Conservation (phyloP, 2,797 vertebrate species). For the Scyliorhinus canicula region DNA sequence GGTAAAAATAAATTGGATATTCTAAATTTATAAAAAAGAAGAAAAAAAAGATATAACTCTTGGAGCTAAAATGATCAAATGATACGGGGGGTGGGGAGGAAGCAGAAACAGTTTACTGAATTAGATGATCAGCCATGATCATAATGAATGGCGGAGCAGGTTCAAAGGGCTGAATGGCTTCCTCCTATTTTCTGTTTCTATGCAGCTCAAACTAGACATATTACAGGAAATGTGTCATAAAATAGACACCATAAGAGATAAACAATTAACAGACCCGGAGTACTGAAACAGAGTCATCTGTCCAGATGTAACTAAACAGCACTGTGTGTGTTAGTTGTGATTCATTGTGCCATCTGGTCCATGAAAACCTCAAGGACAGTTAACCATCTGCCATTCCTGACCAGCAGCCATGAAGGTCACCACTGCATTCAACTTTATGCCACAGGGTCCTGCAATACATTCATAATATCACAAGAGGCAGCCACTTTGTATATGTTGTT, state of each 20-base stretch:
- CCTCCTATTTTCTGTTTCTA: too few relatives aligned
- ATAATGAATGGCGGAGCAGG: too few relatives aligned
- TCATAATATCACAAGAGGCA: not conserved
- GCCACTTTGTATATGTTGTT: not conserved
- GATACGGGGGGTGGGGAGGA: too few relatives aligned
- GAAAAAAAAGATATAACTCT: too few relatives aligned
- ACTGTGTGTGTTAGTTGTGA: not conserved
- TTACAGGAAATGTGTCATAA: not conserved
- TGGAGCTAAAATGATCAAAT: too few relatives aligned
- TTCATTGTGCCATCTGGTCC: not conserved
- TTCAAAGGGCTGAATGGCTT: too few relatives aligned
- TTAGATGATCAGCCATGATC: too few relatives aligned
- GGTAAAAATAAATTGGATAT: too few relatives aligned
- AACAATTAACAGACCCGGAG: not conserved
- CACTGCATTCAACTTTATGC: not conserved
- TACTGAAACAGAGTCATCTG: not conserved
- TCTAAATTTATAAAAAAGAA: too few relatives aligned
- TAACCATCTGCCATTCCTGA: not conserved
- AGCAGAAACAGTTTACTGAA: too few relatives aligned
- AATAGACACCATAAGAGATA: not conserved
- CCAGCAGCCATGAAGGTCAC: not conserved
- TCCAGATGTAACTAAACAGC: not conserved
- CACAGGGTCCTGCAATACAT: not conserved
- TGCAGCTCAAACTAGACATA: not conserved
- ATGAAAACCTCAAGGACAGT: not conserved